Base-by-base conservation (phyloP, 2,113 vertebrate species). In the Chaetura pelagica region DNA sequence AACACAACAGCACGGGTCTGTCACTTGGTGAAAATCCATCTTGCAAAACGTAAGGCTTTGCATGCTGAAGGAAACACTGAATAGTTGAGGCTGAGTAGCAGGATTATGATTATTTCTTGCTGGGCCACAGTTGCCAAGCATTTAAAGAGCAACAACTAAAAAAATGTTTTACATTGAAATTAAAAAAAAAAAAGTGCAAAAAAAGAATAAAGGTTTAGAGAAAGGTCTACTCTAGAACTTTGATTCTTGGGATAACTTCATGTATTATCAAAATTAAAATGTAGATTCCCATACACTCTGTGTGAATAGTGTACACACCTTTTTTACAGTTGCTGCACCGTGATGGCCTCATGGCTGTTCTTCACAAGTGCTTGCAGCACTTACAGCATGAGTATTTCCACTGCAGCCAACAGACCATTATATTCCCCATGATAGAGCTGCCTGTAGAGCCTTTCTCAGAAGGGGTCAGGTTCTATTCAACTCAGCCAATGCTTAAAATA, bases 211-310 rank as follows among this genome's bases (percentile, higher is more conserved):
- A 58, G 2, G 17, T 46, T 66, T 44, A 35, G 74, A 78, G 67
- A 20, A 42, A 77, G 8, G 24, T 90, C 55, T 59, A 2, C 44
- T 55, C 40, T 71, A 57, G 38, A 84, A 48, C 10, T 78, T 84
- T n/a, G 12, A 54, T 68, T 75, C 27, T 68, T 78, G 62, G 35
- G 12, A 44, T 46, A 81, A 44, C 52, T 75, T 84, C n/a, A 49
- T 0, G 0, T 62, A 1, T 51, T 62, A 80, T 24, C 55, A 67
- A 85, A 66, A 21, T 69, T 34, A 11, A 30, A 0, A 0, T 12
- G 6, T 19, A 63, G 3, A 7, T 79, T 68, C 40, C 38, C 30
- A 46, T 4, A 48, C 8, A 32, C 9, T 46, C 15, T 0, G 0
- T 46, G 40, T 26, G 17, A 72, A 85, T 38, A 38, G 38, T 38